phyloP scores from a whole-genome alignment of 2,113 vertebrate species.

The Semnornis frantzii region DNA sequence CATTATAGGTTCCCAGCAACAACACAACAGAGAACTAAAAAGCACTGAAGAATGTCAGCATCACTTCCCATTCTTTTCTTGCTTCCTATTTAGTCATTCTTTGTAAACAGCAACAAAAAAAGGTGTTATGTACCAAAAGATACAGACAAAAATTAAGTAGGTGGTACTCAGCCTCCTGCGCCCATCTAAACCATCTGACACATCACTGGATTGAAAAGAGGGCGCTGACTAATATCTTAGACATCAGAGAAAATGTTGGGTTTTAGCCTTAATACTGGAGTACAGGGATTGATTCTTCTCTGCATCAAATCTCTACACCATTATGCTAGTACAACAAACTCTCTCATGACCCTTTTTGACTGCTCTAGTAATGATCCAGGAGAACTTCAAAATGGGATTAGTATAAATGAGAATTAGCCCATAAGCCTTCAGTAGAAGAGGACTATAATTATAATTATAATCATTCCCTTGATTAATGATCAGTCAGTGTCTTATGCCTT shows the following conservation, averaged over 20 bases:
- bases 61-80: not conserved
- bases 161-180: conserved; percentile 6
- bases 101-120: not conserved
- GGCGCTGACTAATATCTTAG: not conserved
- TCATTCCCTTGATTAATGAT: conserved; percentile 29
- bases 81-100: not conserved
- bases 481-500: not conserved
- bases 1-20: not conserved
- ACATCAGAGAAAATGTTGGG: not conserved
- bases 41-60: not conserved
- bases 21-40: not conserved
- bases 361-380: not conserved
- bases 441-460: conserved; percentile 30
- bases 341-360: not conserved
- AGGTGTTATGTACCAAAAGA: not conserved
- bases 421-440: not conserved
- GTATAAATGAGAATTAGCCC: conserved; percentile 33
- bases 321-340: not conserved
- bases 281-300: not conserved
- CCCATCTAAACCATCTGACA: conserved; percentile 45
- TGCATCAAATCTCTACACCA: not conserved
- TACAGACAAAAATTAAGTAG: not conserved
- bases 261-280: not conserved
- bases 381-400: conserved; percentile 9
- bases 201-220: not conserved